Percentiles rank a stretch among this genome's conserved stretches.
These are phyloP conservation scores for Oreochromis tanganicae DNA, from an alignment of 2,113 vertebrate genomes.

Conservation along the genomic window DNA sequence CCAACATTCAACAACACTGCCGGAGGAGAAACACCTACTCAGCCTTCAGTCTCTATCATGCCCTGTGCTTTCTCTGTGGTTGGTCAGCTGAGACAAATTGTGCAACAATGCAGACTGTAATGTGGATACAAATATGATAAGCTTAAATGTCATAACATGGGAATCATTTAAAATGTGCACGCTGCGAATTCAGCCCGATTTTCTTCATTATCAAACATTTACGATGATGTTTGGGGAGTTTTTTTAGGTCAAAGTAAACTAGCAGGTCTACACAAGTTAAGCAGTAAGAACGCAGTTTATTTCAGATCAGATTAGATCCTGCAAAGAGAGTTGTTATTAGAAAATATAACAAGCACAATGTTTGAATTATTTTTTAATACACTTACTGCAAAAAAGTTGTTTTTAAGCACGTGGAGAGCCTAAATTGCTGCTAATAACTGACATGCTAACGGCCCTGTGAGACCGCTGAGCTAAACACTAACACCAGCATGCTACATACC, in stretches of 20 bases:
- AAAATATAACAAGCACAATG: not conserved
- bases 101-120: constrained; percentile 47
- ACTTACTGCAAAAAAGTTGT: not conserved
- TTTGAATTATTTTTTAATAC: not conserved
- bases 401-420: not conserved
- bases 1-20: constrained; percentile 33
- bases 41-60: constrained; percentile 23
- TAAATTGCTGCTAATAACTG: not conserved
- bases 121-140: constrained; percentile 24
- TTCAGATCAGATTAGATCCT: not conserved
- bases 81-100: constrained; percentile 48
- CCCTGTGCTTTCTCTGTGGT: constrained; percentile 20
- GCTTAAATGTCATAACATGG: constrained; percentile 38
- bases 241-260: not conserved
- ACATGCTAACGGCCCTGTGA: not conserved
- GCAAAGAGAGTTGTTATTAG: not conserved
- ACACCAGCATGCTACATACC: not conserved
- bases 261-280: not conserved
- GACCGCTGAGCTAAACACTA: not conserved
- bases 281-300: not conserved
- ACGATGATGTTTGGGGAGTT: accelerated
- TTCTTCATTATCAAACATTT: not conserved
- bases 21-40: constrained; percentile 58
- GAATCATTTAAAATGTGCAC: constrained; percentile 4
- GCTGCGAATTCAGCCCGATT: not conserved